Conservation (phyloP, 1,140 invertebrate species). For the Andricus grossulariae region DNA sequence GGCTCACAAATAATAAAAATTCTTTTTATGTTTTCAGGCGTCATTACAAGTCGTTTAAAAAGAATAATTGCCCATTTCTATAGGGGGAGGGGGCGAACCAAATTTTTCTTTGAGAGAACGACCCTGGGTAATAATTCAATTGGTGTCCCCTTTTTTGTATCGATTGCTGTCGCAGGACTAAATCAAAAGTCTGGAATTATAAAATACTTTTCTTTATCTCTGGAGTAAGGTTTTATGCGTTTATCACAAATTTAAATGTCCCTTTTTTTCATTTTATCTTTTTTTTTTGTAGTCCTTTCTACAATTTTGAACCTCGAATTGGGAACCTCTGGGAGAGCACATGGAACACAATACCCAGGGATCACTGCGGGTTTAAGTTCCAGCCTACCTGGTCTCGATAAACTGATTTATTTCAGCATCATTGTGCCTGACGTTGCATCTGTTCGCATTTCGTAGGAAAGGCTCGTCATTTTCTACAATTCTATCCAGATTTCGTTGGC, state of each 20-base stretch:
- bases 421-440: conserved; percentile 67
- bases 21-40: no score
- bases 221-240: neutral
- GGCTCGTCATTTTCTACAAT: no score
- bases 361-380: conserved; percentile 48
- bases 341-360: conserved; percentile 54
- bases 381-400: conserved; percentile 69
- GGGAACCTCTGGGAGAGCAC: conserved; percentile 58
- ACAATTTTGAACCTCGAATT: conserved; percentile 37
- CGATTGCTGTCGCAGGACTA: neutral
- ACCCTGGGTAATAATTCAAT: neutral
- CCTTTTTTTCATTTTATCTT: no score
- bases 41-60: no score
- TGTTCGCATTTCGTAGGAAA: conserved; percentile 58
- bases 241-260: neutral
- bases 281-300: conserved; percentile 35
- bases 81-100: no score
- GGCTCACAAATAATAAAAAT: no score
- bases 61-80: no score
- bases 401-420: conserved; percentile 75
- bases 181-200: neutral
- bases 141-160: neutral
- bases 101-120: neutral
- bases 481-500: neutral
- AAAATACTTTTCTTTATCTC: no score